A percentile compares a stretch with the other conserved stretches of the same genome.
phyloP scores from a whole-genome alignment of 2,888 invertebrate species.

The Adelognathus sp. region DNA sequence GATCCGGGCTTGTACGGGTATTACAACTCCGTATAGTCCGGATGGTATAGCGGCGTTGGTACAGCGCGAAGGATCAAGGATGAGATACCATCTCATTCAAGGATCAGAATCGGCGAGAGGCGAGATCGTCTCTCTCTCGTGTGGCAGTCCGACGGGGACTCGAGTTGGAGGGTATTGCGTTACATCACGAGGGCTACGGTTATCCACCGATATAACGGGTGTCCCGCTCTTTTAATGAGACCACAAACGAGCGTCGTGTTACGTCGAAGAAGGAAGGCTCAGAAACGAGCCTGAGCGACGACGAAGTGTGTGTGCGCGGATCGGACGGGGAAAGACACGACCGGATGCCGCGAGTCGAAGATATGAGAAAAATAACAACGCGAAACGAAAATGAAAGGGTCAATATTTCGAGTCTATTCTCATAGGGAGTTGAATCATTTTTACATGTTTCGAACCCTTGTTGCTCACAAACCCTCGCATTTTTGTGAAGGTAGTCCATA shows the following conservation, averaged over 20 bases:
- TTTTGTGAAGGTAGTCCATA: too few species aligned
- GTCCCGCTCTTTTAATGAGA: conserved; percentile 75
- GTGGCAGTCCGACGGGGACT: conserved; percentile 23
- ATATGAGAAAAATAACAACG: conserved; percentile 30
- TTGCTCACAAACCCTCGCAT: too few species aligned
- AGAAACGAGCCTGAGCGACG: conserved; percentile 16
- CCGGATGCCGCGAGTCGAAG: conserved; percentile 44
- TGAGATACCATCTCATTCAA: conserved; percentile 76
- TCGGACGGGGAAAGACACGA: conserved; percentile 13
- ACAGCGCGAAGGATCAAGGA: conserved; percentile 58
- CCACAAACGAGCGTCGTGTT: conserved; percentile 76
- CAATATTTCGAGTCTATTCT: not conserved
- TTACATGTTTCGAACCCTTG: not conserved
- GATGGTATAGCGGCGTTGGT: not conserved
- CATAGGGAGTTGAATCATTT: not conserved
- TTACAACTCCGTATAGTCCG: conserved; percentile 23
- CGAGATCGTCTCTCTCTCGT: conserved; percentile 21
- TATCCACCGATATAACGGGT: conserved; percentile 78
- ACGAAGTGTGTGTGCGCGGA: not conserved
- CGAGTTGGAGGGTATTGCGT: conserved; percentile 71
- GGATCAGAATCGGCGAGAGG: conserved; percentile 73
- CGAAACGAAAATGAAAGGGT: not conserved
- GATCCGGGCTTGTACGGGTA: conserved; percentile 33
- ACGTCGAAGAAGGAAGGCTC: conserved; percentile 59
- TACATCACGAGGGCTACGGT: conserved; percentile 75